These are phyloP conservation scores for Protaetia brevitarsis DNA, from an alignment of 1,140 invertebrate genomes.

Conservation along the genomic window DNA sequence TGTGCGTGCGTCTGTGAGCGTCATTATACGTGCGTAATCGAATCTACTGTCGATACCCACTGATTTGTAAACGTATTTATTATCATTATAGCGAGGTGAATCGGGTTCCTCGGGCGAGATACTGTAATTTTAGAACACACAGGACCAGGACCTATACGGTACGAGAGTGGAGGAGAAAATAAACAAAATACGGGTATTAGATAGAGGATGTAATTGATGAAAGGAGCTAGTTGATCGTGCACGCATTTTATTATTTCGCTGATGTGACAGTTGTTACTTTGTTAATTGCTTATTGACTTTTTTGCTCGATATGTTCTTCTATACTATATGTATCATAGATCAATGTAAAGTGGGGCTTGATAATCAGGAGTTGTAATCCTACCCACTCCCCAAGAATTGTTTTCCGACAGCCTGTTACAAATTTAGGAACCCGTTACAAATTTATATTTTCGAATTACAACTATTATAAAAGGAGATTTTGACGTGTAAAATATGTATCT, in stretches of 20 bases:
- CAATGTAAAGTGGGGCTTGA: too few species aligned
- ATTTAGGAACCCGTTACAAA: too few species aligned
- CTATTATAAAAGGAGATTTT: too few species aligned
- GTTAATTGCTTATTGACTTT: too few species aligned
- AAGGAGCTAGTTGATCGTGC: background rate
- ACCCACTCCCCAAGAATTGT: too few species aligned
- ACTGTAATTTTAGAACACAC: constrained; percentile 14
- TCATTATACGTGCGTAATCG: constrained; percentile 31
- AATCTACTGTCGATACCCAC: constrained; percentile 31
- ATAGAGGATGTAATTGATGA: background rate
- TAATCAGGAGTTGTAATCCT: too few species aligned
- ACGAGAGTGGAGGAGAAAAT: background rate
- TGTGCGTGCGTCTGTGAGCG: background rate
- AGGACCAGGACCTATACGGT: background rate
- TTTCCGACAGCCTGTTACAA: too few species aligned
- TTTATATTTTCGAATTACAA: too few species aligned
- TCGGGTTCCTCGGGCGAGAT: constrained; percentile 10
- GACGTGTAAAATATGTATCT: too few species aligned
- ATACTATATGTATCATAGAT: too few species aligned
- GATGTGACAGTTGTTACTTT: background rate
- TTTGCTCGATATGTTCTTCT: too few species aligned
- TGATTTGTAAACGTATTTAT: constrained; percentile 35
- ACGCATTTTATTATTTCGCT: background rate
- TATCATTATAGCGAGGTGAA: constrained; percentile 27
- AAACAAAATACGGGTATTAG: background rate